phyloP scores from a whole-genome alignment of 2,797 vertebrate genomes.

The Acanthurus tractus region DNA sequence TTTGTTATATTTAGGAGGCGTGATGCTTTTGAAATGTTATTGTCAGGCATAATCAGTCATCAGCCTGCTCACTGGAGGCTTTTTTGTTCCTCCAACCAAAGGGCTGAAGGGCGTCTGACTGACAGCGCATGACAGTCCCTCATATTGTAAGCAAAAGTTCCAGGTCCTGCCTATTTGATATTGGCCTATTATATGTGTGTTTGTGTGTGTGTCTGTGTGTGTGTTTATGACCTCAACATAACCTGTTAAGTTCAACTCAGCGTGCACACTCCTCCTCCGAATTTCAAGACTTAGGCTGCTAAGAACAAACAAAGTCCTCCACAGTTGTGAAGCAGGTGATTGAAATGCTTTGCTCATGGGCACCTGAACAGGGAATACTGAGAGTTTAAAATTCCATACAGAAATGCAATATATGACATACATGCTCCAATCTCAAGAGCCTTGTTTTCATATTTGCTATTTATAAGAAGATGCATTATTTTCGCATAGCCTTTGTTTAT shows the following conservation, averaged over 20 bases:
- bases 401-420: too few relatives aligned
- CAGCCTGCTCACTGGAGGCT: conserved; percentile 60
- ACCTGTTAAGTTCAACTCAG: conserved; percentile 25
- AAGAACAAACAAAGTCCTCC: conserved; percentile 6
- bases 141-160: conserved; percentile 38
- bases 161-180: conserved; percentile 45
- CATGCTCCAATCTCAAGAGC: too few relatives aligned
- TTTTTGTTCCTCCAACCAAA: conserved; percentile 73
- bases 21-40: conserved; percentile 66
- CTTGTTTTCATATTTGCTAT: too few relatives aligned
- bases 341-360: conserved; percentile 11
- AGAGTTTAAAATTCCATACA: not conserved
- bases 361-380: not conserved
- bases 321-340: not conserved
- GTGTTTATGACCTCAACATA: conserved; percentile 10
- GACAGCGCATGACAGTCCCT: conserved; percentile 56
- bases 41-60: conserved; percentile 75
- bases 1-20: conserved; percentile 71
- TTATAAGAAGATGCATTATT: too few relatives aligned
- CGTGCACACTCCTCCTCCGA: conserved; percentile 13
- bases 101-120: conserved; percentile 70
- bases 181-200: conserved; percentile 4
- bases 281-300: not conserved
- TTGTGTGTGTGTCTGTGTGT: conserved; percentile 4
- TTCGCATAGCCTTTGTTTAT: too few relatives aligned